Evolutionary conservation across 1,140 invertebrate species (phyloP).

Genomic region (Aphelinus atriplicis): DNA sequence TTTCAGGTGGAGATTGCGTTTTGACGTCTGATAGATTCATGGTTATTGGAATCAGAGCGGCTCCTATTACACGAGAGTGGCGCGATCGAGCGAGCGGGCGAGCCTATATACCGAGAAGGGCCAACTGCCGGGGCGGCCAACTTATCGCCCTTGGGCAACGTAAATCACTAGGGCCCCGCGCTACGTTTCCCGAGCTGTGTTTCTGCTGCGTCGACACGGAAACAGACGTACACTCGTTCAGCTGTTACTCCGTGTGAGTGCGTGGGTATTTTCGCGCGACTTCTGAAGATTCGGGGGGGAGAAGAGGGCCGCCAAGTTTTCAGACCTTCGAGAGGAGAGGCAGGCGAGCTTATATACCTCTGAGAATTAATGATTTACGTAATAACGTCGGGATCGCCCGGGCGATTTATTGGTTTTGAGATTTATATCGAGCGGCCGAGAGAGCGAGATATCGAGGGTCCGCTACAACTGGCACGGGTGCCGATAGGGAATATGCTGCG

Average conservation of each 20-base stretch:
- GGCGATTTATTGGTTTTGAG: slow-evolving; percentile 31
- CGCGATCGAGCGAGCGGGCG: slow-evolving; percentile 17
- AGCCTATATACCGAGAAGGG: slow-evolving; percentile 27
- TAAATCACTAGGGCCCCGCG: slow-evolving; percentile 55
- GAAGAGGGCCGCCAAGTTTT: slow-evolving; percentile 1
- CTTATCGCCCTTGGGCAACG: slow-evolving; percentile 57
- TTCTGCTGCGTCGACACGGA: slow-evolving; percentile 44
- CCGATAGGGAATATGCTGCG: background rate
- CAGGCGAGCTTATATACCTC: slow-evolving; percentile 16
- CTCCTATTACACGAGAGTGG: slow-evolving; percentile 39
- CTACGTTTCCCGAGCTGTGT: slow-evolving; percentile 43
- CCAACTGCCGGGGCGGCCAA: slow-evolving; percentile 41
- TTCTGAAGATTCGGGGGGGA: background rate
- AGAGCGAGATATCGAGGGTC: background rate
- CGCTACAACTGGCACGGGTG: background rate
- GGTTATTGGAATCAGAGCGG: slow-evolving; percentile 66
- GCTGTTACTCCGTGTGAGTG: background rate
- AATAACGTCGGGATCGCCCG: slow-evolving; percentile 2
- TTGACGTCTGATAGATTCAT: slow-evolving; percentile 68
- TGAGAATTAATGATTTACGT: slow-evolving; percentile 42
- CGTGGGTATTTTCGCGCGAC: background rate
- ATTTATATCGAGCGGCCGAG: slow-evolving; percentile 22
- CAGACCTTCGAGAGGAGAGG: slow-evolving; percentile 11
- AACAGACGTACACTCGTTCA: slow-evolving; percentile 2
- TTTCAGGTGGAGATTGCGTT: slow-evolving; percentile 64